phyloP scores from a whole-genome alignment of 2,888 invertebrate genomes.

The Leptothorax acervorum region DNA sequence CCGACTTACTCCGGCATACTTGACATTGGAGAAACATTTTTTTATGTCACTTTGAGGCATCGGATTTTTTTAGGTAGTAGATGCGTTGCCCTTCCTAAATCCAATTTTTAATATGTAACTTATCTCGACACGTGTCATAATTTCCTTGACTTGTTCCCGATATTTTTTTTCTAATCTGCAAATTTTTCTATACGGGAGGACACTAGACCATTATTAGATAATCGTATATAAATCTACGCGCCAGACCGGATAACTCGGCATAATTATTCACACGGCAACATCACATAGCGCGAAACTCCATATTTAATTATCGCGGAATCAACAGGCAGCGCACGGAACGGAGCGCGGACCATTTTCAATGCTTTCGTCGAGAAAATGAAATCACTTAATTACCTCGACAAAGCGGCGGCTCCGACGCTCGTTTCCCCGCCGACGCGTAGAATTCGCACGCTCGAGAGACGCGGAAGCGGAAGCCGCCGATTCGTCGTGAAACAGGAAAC shows the following conservation, averaged over 20 bases:
- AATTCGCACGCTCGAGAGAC: conserved; percentile 53
- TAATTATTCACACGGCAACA: conserved; percentile 64
- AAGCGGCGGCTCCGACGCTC: conserved; percentile 40
- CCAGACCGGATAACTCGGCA: conserved; percentile 34
- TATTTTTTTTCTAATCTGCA: not conserved
- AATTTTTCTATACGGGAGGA: not conserved
- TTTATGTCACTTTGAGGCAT: not conserved
- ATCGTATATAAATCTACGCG: conserved; percentile 27
- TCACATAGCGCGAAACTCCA: conserved; percentile 53
- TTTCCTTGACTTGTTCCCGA: not conserved
- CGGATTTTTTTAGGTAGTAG: not conserved
- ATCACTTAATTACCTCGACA: conserved; percentile 53
- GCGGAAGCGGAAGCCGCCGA: conserved; percentile 63
- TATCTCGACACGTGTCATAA: not conserved
- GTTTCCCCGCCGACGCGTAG: conserved; percentile 39
- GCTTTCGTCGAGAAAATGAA: conserved; percentile 57
- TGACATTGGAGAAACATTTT: not conserved
- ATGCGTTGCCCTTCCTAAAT: not conserved
- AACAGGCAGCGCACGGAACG: conserved; percentile 48
- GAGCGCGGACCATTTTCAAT: conserved; percentile 51
- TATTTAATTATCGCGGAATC: conserved; percentile 55
- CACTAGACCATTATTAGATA: not conserved
- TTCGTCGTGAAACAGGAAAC: conserved; percentile 65
- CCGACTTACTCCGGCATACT: not conserved
- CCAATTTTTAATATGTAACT: not conserved